Percentiles rank a stretch among this genome's conserved stretches.
Conservation (phyloP, 2,888 invertebrate genomes). For the Tiliacea aurago region DNA sequence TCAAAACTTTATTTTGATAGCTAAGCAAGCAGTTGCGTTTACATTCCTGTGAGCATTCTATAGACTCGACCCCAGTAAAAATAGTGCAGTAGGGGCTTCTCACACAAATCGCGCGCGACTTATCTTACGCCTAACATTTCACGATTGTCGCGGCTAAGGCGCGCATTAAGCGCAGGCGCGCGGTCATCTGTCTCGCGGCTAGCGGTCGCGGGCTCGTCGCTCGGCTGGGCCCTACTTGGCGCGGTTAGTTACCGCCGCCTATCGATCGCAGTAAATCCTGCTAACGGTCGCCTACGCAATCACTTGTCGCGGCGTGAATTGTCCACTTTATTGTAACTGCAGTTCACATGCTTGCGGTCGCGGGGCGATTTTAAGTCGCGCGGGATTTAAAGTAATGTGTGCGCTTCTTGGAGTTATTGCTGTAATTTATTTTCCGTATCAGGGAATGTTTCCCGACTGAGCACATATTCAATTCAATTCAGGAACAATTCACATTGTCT, state of each 20-base stretch:
- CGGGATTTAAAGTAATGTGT: conserved; percentile 19
- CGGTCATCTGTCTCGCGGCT: conserved; percentile 71
- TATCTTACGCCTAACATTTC: conserved; percentile 65
- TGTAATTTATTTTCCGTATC: conserved; percentile 32
- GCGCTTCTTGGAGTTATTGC: conserved; percentile 25
- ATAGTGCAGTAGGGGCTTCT: conserved; percentile 62
- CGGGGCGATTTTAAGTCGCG: conserved; percentile 8
- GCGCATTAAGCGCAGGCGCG: conserved; percentile 66
- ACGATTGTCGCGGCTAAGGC: conserved; percentile 65
- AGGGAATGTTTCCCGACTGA: conserved; percentile 14
- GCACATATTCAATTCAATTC: too few species aligned
- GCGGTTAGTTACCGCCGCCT: conserved; percentile 68
- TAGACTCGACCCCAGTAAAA: conserved; percentile 23
- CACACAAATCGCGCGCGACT: conserved; percentile 69
- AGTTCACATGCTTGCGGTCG: conserved; percentile 48
- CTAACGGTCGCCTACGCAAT: conserved; percentile 71
- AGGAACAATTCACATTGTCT: too few species aligned
- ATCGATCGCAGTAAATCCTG: conserved; percentile 76
- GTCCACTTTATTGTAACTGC: conserved; percentile 70
- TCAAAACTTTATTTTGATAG: background rate
- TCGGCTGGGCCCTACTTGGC: conserved; percentile 69
- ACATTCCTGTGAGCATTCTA: background rate
- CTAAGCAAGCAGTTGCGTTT: background rate
- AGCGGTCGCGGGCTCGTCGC: conserved; percentile 59
- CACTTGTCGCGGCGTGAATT: conserved; percentile 70